Percentiles rank a stretch among this genome's conserved stretches.
Evolutionary conservation across 2,888 invertebrate species (phyloP).

Genomic region (Lissonota sp.): DNA sequence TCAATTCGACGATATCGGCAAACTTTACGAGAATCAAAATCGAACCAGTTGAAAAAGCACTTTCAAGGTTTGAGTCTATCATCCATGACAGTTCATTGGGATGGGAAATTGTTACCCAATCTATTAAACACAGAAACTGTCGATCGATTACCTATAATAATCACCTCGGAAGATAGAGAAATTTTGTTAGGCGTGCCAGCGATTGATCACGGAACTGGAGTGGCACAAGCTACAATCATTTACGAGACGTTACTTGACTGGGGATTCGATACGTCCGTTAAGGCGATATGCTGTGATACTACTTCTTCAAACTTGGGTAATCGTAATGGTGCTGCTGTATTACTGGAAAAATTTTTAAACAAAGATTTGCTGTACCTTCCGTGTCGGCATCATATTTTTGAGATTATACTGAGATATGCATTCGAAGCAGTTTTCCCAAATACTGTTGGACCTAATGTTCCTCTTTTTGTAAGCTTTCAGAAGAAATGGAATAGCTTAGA

Average conservation of each 20-base stretch:
- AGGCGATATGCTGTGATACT: conserved; percentile 38
- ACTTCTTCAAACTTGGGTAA: conserved; percentile 31
- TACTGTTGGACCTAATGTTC: conserved; percentile 16
- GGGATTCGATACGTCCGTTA: conserved; percentile 29
- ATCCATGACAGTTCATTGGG: too few relatives aligned
- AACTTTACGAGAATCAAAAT: background rate
- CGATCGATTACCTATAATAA: conserved; percentile 18
- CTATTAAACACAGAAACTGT: conserved; percentile 13
- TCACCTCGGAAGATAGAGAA: conserved; percentile 28
- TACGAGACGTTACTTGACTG: conserved; percentile 34
- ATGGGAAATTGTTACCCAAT: background rate
- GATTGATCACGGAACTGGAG: conserved; percentile 20
- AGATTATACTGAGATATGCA: background rate
- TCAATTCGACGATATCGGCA: background rate
- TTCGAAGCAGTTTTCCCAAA: conserved; percentile 5
- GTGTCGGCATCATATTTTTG: too few relatives aligned
- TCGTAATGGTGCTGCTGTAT: conserved; percentile 1
- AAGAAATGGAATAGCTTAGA: background rate
- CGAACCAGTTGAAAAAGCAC: too few relatives aligned
- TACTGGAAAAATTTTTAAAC: too few relatives aligned
- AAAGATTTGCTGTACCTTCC: background rate
- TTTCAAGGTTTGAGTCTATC: too few relatives aligned
- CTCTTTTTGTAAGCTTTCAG: background rate
- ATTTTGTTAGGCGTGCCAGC: conserved; percentile 37
- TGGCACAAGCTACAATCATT: conserved; percentile 25